These are phyloP conservation scores for Clanis bilineata DNA, from an alignment of 2,888 invertebrate species.

Conservation along the genomic window DNA sequence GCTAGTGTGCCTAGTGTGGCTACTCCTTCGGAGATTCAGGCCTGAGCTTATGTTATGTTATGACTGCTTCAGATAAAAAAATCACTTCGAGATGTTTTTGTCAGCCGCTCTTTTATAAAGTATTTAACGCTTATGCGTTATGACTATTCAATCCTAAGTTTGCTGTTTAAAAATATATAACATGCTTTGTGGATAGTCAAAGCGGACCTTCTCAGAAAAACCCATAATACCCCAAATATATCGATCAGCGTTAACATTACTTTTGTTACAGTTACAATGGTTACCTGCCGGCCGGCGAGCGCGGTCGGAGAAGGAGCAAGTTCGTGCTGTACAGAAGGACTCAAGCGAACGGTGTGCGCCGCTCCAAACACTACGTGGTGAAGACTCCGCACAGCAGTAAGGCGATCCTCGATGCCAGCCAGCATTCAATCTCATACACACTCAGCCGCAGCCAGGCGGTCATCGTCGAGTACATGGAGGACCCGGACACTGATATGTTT, in stretches of 20 bases:
- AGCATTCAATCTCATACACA: slow-evolving; percentile 98
- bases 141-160: too few relatives aligned
- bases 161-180: neutral
- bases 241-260: neutral
- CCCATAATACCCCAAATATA: neutral
- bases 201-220: neutral
- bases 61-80: too few relatives aligned
- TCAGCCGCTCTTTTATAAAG: too few relatives aligned
- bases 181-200: neutral
- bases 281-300: slow-evolving; percentile 94
- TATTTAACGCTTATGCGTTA: too few relatives aligned
- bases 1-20: too few relatives aligned
- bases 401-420: slow-evolving; percentile 95
- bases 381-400: slow-evolving; percentile 97
- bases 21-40: too few relatives aligned
- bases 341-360: slow-evolving; percentile 95
- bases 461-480: slow-evolving; percentile 98
- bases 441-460: slow-evolving; percentile 97
- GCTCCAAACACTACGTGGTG: slow-evolving; percentile 97
- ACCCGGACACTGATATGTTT: slow-evolving; percentile 99
- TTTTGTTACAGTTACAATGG: slow-evolving; percentile 92
- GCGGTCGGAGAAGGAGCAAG: slow-evolving; percentile 96
- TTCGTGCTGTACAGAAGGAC: slow-evolving; percentile 94
- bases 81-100: too few relatives aligned
- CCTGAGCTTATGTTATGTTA: too few relatives aligned